These are phyloP conservation scores for Macroteleia sp. DNA, from an alignment of 2,888 invertebrate genomes.

Conservation along the genomic window DNA sequence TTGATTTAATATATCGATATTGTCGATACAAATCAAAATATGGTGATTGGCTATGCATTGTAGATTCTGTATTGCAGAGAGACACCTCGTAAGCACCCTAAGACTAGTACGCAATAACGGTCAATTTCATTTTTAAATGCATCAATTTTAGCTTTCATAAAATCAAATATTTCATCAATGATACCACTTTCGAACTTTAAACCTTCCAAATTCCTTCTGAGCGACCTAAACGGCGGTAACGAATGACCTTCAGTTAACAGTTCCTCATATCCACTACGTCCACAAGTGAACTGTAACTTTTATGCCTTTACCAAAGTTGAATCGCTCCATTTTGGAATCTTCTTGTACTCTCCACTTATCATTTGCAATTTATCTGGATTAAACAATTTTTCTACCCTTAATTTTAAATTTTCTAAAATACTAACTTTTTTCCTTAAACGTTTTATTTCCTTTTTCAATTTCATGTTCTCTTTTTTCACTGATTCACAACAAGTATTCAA, in stretches of 20 bases:
- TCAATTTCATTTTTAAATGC: too few relatives aligned
- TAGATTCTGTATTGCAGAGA: too few relatives aligned
- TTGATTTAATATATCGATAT: too few relatives aligned
- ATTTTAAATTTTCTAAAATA: not conserved
- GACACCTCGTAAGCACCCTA: too few relatives aligned
- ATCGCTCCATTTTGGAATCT: not conserved
- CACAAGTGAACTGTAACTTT: slow-evolving; percentile 25
- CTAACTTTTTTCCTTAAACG: slow-evolving; percentile 1
- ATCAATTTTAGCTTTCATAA: too few relatives aligned
- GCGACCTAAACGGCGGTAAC: slow-evolving; percentile 15
- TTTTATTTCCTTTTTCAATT: slow-evolving; percentile 5
- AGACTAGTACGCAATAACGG: too few relatives aligned
- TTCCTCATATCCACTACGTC: slow-evolving; percentile 17
- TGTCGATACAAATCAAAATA: too few relatives aligned
- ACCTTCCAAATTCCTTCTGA: slow-evolving; percentile 19
- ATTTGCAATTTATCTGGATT: not conserved
- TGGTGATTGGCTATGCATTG: too few relatives aligned
- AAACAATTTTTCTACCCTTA: not conserved
- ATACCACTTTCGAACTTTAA: too few relatives aligned
- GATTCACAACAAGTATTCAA: not conserved
- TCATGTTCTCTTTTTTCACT: not conserved
- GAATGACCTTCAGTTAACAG: not conserved
- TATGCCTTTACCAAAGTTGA: not conserved
- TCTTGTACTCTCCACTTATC: slow-evolving; percentile 1
- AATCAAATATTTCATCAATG: too few relatives aligned